Evolutionary conservation across 2,797 vertebrate genomes (phyloP).

Genomic region (Sternarchorhynchus goeldii): DNA sequence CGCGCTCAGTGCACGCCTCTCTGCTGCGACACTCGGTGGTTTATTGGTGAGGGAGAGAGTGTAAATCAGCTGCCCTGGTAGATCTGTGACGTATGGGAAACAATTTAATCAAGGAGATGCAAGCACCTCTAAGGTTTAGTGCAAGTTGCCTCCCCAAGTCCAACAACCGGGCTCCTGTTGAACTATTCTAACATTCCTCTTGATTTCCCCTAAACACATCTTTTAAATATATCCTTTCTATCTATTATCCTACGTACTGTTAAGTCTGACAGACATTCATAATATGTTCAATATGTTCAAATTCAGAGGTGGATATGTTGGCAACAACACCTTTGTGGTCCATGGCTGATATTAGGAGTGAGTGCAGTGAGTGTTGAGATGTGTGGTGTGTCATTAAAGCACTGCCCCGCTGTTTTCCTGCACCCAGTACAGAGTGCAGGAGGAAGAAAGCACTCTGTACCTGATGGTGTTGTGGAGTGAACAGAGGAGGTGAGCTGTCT

Average conservation of each 20-base stretch:
- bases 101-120: slow-evolving; percentile 38
- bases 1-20: background rate
- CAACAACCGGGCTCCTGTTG: background rate
- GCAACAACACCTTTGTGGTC: background rate
- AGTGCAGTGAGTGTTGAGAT: background rate
- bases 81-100: slow-evolving; percentile 35
- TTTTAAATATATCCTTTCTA: background rate
- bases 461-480: background rate
- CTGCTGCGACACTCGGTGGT: slow-evolving; percentile 18
- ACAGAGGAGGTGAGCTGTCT: slow-evolving; percentile 3
- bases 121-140: slow-evolving; percentile 4
- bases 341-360: background rate
- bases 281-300: background rate
- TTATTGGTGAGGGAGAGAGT: slow-evolving; percentile 32
- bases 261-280: background rate
- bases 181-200: background rate
- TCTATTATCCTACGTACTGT: background rate
- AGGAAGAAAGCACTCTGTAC: background rate
- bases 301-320: background rate
- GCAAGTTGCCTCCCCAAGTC: background rate
- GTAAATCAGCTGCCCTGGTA: slow-evolving; percentile 40
- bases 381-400: background rate
- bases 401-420: background rate
- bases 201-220: background rate
- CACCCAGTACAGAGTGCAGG: background rate